Base-by-base conservation (phyloP, 2,113 vertebrate genomes). In the Setophaga kirtlandii region DNA sequence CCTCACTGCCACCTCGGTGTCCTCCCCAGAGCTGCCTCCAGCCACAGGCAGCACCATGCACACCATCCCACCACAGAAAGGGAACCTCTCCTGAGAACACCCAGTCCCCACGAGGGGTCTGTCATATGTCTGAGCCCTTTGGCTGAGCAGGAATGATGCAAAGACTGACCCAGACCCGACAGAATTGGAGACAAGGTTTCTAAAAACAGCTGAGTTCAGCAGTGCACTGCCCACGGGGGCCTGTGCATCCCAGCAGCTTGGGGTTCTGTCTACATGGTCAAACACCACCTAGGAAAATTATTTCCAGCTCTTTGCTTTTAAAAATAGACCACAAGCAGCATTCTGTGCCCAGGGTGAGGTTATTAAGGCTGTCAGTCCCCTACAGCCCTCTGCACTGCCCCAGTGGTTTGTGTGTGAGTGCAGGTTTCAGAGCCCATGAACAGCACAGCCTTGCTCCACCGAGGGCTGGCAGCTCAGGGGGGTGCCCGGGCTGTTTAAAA, bases 401-500 rank as follows among this genome's bases (percentile, higher is more conserved):
- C 9, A 15, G 4, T 33, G 62, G 16, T 42, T 70, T 60, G 28
- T 24, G 35, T 9, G 35, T 15, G 46, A 71, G 31, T 5, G 0
- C 30, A 67, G 10, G 28, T 41, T 92, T 83, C 25, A 63, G 56
- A 87, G 87, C 73, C 69, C 39, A 9, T 2, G n/a, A 94, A 94
- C 42, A 83, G 83, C 60, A 89, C 39, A 59, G 56, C 69, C 73
- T 70, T 27, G 30, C 77, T 90, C 73, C 39, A 73, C 39, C 5
- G 0, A 56, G 50, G 68, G 63, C 86, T 62, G 89, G 76, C 87
- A 91, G 71, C 39, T 11, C 89, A 13, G 0, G n/a, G 31, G 16
- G 28, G 46, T 68, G 49, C 52, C 78, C 85, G 70, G 27, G 64
- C 56, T 90, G 41, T 41, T 93, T 86, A 88, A 96, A 96, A 96